phyloP scores from a whole-genome alignment of 1,140 invertebrate genomes.

The Amphibalanus amphitrite region DNA sequence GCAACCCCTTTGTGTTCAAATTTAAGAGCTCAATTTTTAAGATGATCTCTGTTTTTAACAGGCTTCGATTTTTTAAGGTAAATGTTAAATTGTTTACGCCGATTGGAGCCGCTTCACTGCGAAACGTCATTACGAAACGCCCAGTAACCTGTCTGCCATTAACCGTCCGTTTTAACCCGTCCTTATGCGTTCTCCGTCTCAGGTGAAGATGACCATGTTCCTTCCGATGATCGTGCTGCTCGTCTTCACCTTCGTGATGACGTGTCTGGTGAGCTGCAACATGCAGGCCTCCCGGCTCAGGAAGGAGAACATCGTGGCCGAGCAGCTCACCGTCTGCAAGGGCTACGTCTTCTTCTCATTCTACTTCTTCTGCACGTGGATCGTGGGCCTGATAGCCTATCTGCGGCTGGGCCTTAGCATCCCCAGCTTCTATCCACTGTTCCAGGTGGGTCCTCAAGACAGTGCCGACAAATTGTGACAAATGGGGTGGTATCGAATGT shows the following conservation, averaged over 20 bases:
- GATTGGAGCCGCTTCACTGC: neutral
- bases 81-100: too few species aligned
- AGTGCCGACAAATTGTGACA: too few species aligned
- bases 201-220: constrained; percentile 3
- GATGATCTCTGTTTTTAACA: too few species aligned
- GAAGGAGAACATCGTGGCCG: constrained; percentile 13
- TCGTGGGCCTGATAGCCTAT: constrained; percentile 12
- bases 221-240: neutral
- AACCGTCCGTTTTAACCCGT: neutral
- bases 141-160: too few species aligned
- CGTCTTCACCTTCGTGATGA: neutral
- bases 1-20: too few species aligned
- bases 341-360: constrained; percentile 13
- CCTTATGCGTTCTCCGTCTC: neutral
- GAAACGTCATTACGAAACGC: too few species aligned
- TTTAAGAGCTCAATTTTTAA: too few species aligned
- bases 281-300: constrained; percentile 7
- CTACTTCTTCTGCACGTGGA: constrained; percentile 17
- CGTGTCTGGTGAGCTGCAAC: neutral
- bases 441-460: constrained; percentile 10
- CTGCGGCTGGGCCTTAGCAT: constrained; percentile 4
- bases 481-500: too few species aligned
- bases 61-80: too few species aligned
- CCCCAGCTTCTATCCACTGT: constrained; percentile 13
- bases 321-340: constrained; percentile 15